phyloP scores from a whole-genome alignment of 2,888 invertebrate genomes.

The Kryphioiulus occultus region DNA sequence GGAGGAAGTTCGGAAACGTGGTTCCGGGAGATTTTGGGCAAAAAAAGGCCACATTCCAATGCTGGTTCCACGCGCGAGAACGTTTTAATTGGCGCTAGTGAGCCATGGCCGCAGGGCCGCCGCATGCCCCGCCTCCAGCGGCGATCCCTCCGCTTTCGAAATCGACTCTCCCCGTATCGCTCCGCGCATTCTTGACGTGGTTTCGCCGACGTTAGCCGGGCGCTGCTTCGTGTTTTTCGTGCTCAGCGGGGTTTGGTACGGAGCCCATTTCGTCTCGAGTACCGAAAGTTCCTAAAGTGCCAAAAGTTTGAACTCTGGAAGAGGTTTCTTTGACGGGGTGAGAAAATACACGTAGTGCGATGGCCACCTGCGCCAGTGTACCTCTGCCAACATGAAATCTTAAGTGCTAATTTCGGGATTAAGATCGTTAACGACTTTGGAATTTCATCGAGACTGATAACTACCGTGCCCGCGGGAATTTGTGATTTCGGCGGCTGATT shows the following conservation, averaged over 20 bases:
- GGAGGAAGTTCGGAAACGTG: background rate
- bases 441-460: too few relatives aligned
- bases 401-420: too few relatives aligned
- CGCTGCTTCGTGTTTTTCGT: background rate
- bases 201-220: background rate
- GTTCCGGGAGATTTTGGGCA: background rate
- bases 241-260: background rate
- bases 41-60: background rate
- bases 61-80: background rate
- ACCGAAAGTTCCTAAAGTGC: background rate
- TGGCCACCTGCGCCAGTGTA: too few relatives aligned
- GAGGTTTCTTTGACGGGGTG: too few relatives aligned
- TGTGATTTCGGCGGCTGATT: too few relatives aligned
- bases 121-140: background rate
- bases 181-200: conserved; percentile 32
- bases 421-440: too few relatives aligned
- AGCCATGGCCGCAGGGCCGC: background rate
- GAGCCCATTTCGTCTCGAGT: background rate
- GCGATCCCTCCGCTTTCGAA: background rate
- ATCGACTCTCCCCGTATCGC: background rate
- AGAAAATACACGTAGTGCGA: too few relatives aligned
- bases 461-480: background rate
- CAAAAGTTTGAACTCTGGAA: too few relatives aligned
- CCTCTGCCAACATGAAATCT: too few relatives aligned
- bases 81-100: background rate